Base-by-base conservation (phyloP, 2,888 invertebrate genomes). In the Apamea crenata region DNA sequence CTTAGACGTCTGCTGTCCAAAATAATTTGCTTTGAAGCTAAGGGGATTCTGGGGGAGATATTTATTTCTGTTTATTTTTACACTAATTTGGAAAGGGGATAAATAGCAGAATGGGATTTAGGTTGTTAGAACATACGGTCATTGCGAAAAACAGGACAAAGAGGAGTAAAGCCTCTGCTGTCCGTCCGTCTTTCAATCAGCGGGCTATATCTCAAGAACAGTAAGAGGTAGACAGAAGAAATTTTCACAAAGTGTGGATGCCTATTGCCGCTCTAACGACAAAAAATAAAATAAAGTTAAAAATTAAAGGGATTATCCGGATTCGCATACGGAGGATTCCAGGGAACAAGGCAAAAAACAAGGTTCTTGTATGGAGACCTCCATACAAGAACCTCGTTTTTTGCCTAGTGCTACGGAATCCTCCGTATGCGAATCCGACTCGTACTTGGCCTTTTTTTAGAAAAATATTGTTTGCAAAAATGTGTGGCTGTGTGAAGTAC, bases 21-120 rank as follows among this genome's bases (percentile, higher is more conserved):
- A 78, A 85, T 88, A 88, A 88, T 89, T 89, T 89, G 82, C 78
- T 77, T 81, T 63, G 78, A 69, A 80, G 80, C 76, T 80, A 81
- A 87, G 67, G 66, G 74, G 75, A 82, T 86, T 85, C 29, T 44
- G 68, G n/a, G 67, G 47, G 36, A 69, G 66, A 63, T 72, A 71
- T 88, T 86, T 86, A 74, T 87, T 65, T 76, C 61, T 74, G 32
- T 72, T 85, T 77, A 59, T 66, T 72, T 80, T 61, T n/a, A 32
- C 36, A 53, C 44, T 66, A 66, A 74, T 71, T 77, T 66, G 10
- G 14, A 32, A 32, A 29, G 1, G 1, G 1, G 36, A 83, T 74
- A 40, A 65, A 40, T 70, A 29, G 16, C 3, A 56, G 5, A 32
- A 59, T 40, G 2, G 36, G 25, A 50, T 71, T 59, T 32, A 53